These are phyloP conservation scores for Ciona savignyi DNA, from an alignment of 23 tunicate species.

Conservation along the genomic window DNA sequence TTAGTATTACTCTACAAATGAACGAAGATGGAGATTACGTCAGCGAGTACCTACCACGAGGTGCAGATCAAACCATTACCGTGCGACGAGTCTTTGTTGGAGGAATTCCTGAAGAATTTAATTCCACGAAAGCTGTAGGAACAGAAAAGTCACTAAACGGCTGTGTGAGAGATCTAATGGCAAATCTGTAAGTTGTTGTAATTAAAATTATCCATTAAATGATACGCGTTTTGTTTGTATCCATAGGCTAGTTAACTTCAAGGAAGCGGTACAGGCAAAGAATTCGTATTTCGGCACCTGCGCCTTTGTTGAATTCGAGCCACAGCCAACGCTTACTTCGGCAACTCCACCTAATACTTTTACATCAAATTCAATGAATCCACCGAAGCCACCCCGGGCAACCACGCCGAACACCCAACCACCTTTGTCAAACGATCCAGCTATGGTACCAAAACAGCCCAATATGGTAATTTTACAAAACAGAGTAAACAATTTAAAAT, in stretches of 20 bases:
- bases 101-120: slow-evolving; percentile 49
- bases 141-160: slow-evolving; percentile 54
- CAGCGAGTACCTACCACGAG: slow-evolving; percentile 13
- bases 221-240: not conserved
- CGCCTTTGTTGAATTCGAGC: slow-evolving; percentile 20
- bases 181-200: slow-evolving; percentile 33
- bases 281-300: slow-evolving; percentile 77
- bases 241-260: slow-evolving; percentile 53
- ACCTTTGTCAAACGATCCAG: not conserved
- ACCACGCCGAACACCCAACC: not conserved
- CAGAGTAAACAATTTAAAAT: not conserved
- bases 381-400: slow-evolving; percentile 2
- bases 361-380: not conserved
- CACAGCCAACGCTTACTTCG: slow-evolving; percentile 8
- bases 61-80: not conserved
- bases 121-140: slow-evolving; percentile 6
- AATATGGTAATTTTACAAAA: not conserved
- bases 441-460: not conserved
- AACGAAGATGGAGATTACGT: slow-evolving; percentile 32
- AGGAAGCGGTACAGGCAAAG: slow-evolving; percentile 17
- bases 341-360: slow-evolving; percentile 9
- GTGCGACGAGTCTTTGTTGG: slow-evolving; percentile 59
- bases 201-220: not conserved
- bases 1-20: slow-evolving; percentile 43
- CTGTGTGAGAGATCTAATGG: slow-evolving; percentile 43